A percentile compares a stretch with the other conserved stretches of the same genome.
Conservation (phyloP, 2,113 vertebrate species). For the Microcebus ravelobensis region DNA sequence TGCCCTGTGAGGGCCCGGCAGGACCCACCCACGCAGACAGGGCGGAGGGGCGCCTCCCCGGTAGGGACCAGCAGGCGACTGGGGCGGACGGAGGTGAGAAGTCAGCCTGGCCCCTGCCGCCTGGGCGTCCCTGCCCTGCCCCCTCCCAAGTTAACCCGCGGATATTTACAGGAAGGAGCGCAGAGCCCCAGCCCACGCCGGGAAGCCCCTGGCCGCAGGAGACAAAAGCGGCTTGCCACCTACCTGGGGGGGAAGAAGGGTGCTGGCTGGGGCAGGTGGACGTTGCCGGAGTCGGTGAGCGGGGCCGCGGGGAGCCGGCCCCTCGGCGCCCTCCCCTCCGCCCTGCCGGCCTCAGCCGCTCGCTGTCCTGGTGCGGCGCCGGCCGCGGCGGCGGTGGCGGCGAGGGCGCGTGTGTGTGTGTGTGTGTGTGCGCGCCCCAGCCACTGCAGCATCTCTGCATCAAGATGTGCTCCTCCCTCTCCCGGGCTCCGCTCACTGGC, state of each 20-base stretch:
- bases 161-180: background rate
- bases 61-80: no score
- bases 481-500: slow-evolving; percentile 76
- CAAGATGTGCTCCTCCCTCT: slow-evolving; percentile 89
- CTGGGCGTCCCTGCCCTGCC: background rate
- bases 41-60: background rate
- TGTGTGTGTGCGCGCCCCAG: slow-evolving; percentile 82
- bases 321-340: background rate
- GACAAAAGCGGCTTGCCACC: slow-evolving; percentile 55
- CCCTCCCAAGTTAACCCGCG: slow-evolving; percentile 53
- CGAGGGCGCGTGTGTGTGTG: slow-evolving; percentile 65
- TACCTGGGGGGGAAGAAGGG: slow-evolving; percentile 77
- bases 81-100: background rate
- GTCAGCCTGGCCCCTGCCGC: background rate
- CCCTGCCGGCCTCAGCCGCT: slow-evolving; percentile 47
- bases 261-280: slow-evolving; percentile 36
- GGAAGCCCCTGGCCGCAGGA: slow-evolving; percentile 2
- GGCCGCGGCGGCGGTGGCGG: slow-evolving; percentile 48
- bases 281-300: background rate
- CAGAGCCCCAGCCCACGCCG: background rate
- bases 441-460: slow-evolving; percentile 91
- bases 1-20: background rate
- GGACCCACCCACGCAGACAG: slow-evolving; percentile 22
- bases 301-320: background rate
- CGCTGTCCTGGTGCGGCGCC: slow-evolving; percentile 64